Evolutionary conservation across 2,888 invertebrate species (phyloP).

Genomic region (Drosophila austrosaltans): DNA sequence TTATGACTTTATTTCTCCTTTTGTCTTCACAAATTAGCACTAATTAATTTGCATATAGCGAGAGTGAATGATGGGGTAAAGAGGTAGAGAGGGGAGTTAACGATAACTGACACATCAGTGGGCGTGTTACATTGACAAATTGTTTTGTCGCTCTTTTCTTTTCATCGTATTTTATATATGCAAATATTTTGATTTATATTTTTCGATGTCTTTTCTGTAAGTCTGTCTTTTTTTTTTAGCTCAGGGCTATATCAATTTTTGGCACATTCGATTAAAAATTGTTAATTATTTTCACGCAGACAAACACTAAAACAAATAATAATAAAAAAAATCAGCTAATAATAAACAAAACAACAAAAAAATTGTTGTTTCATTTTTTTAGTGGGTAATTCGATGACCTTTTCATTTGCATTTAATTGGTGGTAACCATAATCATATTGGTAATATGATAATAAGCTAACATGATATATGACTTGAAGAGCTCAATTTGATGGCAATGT

Average conservation of each 20-base stretch:
- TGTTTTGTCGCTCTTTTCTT: constrained; percentile 48
- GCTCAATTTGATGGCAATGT: not conserved
- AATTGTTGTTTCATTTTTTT: constrained; percentile 28
- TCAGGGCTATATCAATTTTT: constrained; percentile 61
- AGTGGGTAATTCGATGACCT: constrained; percentile 54
- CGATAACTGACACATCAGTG: constrained; percentile 19
- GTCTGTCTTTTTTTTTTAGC: constrained; percentile 46
- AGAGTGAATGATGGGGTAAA: constrained; percentile 1
- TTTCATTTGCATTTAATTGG: constrained; percentile 40
- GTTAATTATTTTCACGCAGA: constrained; percentile 49
- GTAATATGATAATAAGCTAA: not conserved
- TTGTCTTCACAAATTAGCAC: constrained; percentile 65
- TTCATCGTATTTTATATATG: constrained; percentile 66
- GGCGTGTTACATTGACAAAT: constrained; percentile 71
- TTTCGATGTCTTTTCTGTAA: constrained; percentile 23
- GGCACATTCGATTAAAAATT: constrained; percentile 53
- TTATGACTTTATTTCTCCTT: constrained; percentile 64
- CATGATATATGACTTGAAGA: constrained; percentile 6
- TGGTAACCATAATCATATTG: constrained; percentile 13
- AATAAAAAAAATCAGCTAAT: not conserved
- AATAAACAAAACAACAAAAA: constrained; percentile 10
- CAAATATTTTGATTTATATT: constrained; percentile 41
- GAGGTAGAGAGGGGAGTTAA: not conserved
- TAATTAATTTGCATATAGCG: constrained; percentile 58
- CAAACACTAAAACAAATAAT: not conserved